Percentiles rank a stretch among this genome's conserved stretches.
phyloP scores from a whole-genome alignment of 2,888 invertebrate species.

The Sympetrum striolatum region DNA sequence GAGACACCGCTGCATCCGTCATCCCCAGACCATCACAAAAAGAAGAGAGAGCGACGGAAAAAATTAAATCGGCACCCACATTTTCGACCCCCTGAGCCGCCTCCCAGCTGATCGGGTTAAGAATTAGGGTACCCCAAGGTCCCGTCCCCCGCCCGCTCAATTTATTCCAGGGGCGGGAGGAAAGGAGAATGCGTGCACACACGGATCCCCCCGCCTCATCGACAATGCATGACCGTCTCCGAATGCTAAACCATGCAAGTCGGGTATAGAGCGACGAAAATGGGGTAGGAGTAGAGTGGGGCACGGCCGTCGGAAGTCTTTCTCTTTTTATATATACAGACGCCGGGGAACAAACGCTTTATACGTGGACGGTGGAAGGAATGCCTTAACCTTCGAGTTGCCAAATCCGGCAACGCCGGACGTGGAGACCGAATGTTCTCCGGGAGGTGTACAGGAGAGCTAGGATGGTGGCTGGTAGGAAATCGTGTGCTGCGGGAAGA shows the following conservation, averaged over 20 bases:
- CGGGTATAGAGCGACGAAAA: not conserved
- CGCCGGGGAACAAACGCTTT: not conserved
- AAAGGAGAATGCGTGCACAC: not conserved
- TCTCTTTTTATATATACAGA: not conserved
- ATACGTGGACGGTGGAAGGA: not conserved
- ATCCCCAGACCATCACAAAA: not conserved
- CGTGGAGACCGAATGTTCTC: not conserved
- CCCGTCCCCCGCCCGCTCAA: not conserved
- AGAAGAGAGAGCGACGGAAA: not conserved
- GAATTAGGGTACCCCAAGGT: not conserved
- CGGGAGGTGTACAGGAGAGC: not conserved
- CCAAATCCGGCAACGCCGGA: conserved; percentile 38
- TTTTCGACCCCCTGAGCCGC: not conserved
- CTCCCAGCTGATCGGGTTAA: not conserved
- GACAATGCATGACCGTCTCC: not conserved
- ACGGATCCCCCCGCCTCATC: not conserved
- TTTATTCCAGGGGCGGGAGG: not conserved
- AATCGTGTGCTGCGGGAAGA: not conserved
- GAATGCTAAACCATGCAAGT: not conserved
- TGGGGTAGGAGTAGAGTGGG: not conserved
- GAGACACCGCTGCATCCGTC: not conserved
- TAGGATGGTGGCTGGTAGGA: not conserved
- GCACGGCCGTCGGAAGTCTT: not conserved
- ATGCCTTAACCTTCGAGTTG: conserved; percentile 13
- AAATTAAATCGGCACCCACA: not conserved